Conservation (phyloP, 2,797 vertebrate genomes). For the Anomalospiza imberbis region DNA sequence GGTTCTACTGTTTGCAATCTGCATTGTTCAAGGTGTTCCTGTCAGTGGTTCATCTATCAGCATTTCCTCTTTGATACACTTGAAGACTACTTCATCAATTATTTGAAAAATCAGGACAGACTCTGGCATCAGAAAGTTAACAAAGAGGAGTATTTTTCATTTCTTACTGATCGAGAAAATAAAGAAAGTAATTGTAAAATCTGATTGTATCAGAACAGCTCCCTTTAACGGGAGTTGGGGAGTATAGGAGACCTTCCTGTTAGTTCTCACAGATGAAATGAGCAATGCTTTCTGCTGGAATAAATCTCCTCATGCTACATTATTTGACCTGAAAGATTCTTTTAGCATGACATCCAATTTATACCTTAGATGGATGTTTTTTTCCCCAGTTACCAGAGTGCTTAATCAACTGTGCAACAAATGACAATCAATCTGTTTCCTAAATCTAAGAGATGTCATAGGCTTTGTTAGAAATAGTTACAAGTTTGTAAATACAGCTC, state of each 20-base stretch:
- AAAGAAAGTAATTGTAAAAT: neutral
- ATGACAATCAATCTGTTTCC: neutral
- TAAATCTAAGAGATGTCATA: neutral
- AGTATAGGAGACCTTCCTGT: neutral
- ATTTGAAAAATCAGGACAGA: neutral
- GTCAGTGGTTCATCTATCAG: neutral
- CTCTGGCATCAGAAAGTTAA: neutral
- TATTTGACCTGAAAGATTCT: neutral
- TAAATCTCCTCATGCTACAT: neutral
- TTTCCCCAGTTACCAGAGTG: neutral
- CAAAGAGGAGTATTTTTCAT: neutral
- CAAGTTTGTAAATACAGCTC: neutral
- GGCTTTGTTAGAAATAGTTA: neutral
- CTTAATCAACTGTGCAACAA: neutral
- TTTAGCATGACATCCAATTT: neutral
- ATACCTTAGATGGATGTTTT: neutral
- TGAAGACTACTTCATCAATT: neutral
- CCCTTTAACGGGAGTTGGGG: neutral
- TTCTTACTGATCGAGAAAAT: neutral
- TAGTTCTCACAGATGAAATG: neutral
- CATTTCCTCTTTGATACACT: neutral
- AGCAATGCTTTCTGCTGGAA: neutral
- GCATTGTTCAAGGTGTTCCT: neutral
- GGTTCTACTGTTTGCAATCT: neutral
- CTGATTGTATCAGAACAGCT: neutral